A percentile compares a stretch with the other conserved stretches of the same genome.
These are phyloP conservation scores for Parnassius glacialis DNA, from an alignment of 2,888 invertebrate genomes.

Conservation along the genomic window DNA sequence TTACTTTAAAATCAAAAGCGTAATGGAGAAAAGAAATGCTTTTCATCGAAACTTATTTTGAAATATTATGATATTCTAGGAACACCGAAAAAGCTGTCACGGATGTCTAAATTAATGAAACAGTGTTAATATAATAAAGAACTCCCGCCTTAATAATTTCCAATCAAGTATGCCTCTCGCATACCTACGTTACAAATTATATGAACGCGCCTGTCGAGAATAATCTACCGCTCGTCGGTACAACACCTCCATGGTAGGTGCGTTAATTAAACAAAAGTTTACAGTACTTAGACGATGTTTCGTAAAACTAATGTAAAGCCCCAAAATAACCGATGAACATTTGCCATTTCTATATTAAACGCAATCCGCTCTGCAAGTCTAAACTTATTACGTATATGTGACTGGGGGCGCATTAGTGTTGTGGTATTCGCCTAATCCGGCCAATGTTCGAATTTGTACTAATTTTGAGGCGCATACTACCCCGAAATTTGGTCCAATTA, in stretches of 20 bases:
- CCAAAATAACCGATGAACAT: background rate
- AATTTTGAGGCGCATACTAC: constrained; percentile 69
- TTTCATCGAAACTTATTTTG: too few relatives aligned
- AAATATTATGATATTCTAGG: too few relatives aligned
- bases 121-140: too few relatives aligned
- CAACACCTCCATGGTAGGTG: constrained; percentile 43
- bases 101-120: too few relatives aligned
- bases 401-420: constrained; percentile 64
- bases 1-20: too few relatives aligned
- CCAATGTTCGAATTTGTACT: constrained; percentile 67
- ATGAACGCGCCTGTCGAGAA: constrained; percentile 43
- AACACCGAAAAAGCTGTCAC: too few relatives aligned
- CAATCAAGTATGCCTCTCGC: constrained; percentile 16
- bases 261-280: constrained; percentile 73
- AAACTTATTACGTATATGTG: constrained; percentile 70
- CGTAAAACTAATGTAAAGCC: background rate
- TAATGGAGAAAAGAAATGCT: too few relatives aligned
- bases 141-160: constrained; percentile 12
- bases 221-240: constrained; percentile 40
- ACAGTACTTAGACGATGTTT: constrained; percentile 52
- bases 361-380: constrained; percentile 59
- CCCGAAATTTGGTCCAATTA: constrained; percentile 68
- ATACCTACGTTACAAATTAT: constrained; percentile 26
- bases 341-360: background rate
- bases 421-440: constrained; percentile 59